Conservation (phyloP, 2,888 invertebrate genomes). For the Drosophila histrio region DNA sequence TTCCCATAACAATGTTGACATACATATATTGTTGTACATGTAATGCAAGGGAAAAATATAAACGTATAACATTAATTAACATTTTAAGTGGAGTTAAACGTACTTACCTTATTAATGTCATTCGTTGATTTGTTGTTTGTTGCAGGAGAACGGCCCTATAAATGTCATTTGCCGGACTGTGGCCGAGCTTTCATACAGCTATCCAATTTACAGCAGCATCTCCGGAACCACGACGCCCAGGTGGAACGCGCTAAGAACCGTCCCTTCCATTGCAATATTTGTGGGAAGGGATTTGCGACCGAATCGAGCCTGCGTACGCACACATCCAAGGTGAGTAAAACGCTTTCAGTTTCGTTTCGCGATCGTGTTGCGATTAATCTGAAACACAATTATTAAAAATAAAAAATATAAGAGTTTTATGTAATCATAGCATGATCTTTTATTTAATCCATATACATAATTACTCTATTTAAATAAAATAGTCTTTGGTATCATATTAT, state of each 20-base stretch:
- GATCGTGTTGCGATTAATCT: not conserved
- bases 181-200: slow-evolving; percentile 98
- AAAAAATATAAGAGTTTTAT: too few species aligned
- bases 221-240: slow-evolving; percentile 97
- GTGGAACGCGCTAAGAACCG: slow-evolving; percentile 97
- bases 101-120: not conserved
- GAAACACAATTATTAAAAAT: not conserved
- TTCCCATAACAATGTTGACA: too few species aligned
- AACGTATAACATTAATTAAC: too few species aligned
- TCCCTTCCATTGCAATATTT: slow-evolving; percentile 97
- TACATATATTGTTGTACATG: too few species aligned
- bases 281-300: slow-evolving; percentile 98
- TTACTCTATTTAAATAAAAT: too few species aligned
- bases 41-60: too few species aligned
- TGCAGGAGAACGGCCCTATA: slow-evolving; percentile 96
- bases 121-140: slow-evolving; percentile 11
- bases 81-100: too few species aligned
- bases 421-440: too few species aligned
- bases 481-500: too few species aligned
- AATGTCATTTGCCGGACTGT: slow-evolving; percentile 97
- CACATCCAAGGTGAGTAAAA: slow-evolving; percentile 94
- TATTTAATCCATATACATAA: too few species aligned
- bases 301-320: slow-evolving; percentile 97
- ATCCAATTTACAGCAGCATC: slow-evolving; percentile 97
- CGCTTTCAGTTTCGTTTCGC: not conserved